Conservation (phyloP, 64 coral and sea anemone species). For the Montipora capricornis region DNA sequence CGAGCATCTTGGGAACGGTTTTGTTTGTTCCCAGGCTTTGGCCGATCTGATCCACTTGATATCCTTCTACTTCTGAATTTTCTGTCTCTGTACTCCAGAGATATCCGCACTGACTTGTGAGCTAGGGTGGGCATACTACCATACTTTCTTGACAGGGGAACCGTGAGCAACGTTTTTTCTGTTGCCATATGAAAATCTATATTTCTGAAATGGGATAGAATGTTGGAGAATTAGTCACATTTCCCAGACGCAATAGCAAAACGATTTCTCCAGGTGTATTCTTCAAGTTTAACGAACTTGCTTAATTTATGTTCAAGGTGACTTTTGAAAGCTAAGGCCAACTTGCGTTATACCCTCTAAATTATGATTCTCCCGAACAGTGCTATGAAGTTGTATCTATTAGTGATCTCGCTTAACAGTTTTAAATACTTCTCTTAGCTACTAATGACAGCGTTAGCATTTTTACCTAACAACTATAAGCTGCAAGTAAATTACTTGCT, state of each 20-base stretch:
- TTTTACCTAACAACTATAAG: too few species aligned
- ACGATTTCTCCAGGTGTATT: neutral
- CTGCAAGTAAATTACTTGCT: too few species aligned
- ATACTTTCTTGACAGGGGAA: slow-evolving; percentile 8
- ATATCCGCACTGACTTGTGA: slow-evolving; percentile 9
- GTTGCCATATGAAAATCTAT: neutral
- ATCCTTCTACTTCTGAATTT: neutral
- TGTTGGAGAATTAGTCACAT: neutral
- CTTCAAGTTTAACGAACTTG: neutral
- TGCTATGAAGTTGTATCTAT: too few species aligned
- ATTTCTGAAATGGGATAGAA: neutral
- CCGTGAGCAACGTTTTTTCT: neutral
- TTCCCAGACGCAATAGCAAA: neutral
- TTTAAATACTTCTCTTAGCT: too few species aligned
- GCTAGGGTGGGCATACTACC: slow-evolving; percentile 19
- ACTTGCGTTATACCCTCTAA: too few species aligned
- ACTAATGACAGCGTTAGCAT: too few species aligned
- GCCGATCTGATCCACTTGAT: neutral
- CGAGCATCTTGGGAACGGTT: neutral
- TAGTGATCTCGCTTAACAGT: too few species aligned
- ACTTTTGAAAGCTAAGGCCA: too few species aligned
- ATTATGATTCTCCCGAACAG: too few species aligned
- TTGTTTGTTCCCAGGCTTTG: neutral
- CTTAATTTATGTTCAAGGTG: neutral
- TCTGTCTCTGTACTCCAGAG: neutral